Percentiles rank a stretch among this genome's conserved stretches.
These are phyloP conservation scores for Chloroceryle inda DNA, from an alignment of 2,797 vertebrate genomes.

Conservation along the genomic window DNA sequence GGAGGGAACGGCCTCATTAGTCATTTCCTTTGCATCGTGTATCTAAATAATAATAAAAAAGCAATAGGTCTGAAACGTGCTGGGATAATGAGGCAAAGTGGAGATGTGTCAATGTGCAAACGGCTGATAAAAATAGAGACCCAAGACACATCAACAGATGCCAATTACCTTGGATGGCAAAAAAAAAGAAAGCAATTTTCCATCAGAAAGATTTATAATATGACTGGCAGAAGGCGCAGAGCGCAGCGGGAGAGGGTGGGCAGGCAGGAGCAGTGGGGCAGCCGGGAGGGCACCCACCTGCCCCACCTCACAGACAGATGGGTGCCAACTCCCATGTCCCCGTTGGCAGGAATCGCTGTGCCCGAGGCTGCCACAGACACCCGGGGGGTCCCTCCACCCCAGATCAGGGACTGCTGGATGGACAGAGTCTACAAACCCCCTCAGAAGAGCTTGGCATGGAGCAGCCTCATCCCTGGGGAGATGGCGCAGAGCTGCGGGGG, in stretches of 20 bases:
- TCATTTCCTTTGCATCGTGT: neutral
- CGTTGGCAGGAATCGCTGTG: neutral
- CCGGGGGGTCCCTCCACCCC: neutral
- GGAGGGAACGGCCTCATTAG: neutral
- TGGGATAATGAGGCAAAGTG: neutral
- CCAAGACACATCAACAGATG: neutral
- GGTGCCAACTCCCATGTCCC: neutral
- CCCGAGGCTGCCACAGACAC: rapidly evolving
- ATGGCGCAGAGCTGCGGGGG: neutral
- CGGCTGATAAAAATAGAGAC: constrained; percentile 1
- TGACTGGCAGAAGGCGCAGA: neutral
- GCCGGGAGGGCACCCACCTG: rapidly evolving
- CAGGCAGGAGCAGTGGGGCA: rapidly evolving
- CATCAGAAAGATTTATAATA: neutral
- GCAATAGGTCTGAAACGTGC: neutral
- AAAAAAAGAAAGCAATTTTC: neutral
- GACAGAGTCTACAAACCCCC: neutral
- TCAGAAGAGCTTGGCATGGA: neutral
- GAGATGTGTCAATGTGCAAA: neutral
- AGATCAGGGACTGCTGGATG: neutral
- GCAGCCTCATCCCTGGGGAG: neutral
- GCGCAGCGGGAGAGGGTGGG: neutral
- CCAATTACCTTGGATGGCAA: neutral
- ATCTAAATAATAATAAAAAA: constrained; percentile 3
- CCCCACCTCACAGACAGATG: rapidly evolving